Percentiles rank a stretch among this genome's conserved stretches.
phyloP scores from a whole-genome alignment of 2,888 invertebrate species.

The Alloplasta piceator region DNA sequence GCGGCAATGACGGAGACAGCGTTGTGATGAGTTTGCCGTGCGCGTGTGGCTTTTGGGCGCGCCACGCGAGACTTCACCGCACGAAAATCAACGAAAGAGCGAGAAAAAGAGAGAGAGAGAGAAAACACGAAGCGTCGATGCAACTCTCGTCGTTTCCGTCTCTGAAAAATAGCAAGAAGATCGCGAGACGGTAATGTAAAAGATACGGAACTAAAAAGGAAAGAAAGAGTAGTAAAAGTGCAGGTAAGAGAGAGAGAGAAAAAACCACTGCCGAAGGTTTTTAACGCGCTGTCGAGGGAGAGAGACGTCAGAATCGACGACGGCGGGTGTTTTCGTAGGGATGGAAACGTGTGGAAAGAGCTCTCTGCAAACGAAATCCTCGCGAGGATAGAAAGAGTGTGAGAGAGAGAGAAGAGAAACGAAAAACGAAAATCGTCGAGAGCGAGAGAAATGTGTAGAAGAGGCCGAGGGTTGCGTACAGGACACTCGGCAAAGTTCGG shows the following conservation, averaged over 20 bases:
- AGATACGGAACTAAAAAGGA: neutral
- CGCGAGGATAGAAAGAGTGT: neutral
- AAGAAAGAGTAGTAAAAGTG: constrained; percentile 2
- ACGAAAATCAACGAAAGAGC: constrained; percentile 47
- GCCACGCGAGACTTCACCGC: constrained; percentile 63
- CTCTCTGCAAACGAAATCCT: too few species aligned
- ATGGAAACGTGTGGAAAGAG: neutral
- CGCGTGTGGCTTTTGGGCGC: constrained; percentile 62
- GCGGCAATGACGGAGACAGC: neutral
- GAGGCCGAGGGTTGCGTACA: constrained; percentile 32
- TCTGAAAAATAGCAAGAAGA: constrained; percentile 36
- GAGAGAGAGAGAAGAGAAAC: constrained; percentile 5
- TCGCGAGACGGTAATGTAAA: neutral
- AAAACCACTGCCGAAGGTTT: neutral
- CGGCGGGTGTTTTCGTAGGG: neutral
- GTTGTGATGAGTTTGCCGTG: constrained; percentile 10
- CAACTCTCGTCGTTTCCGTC: constrained; percentile 45
- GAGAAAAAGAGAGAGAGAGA: too few species aligned
- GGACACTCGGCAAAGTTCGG: constrained; percentile 61
- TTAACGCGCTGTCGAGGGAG: constrained; percentile 3
- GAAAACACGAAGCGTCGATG: constrained; percentile 62
- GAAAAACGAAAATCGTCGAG: constrained; percentile 17
- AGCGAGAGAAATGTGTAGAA: neutral
- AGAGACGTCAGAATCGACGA: constrained; percentile 29
- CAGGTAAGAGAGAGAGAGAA: constrained; percentile 1